phyloP scores from a whole-genome alignment of 2,113 vertebrate genomes.

The Lagopus muta region DNA sequence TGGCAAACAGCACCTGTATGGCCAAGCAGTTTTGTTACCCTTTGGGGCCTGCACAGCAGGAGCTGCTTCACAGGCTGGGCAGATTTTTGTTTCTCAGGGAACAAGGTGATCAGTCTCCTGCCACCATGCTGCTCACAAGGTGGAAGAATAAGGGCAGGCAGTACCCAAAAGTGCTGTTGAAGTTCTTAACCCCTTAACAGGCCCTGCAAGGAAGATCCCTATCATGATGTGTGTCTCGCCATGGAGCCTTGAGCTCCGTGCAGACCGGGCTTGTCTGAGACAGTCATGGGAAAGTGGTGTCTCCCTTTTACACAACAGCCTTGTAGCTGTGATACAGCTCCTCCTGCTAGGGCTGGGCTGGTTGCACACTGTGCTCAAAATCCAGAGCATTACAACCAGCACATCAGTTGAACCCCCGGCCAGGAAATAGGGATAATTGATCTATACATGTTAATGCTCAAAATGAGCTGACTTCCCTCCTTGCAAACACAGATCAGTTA shows the following conservation, averaged over 20 bases:
- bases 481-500: background rate
- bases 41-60: accelerated
- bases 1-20: background rate
- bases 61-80: background rate
- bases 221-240: background rate
- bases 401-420: background rate
- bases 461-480: background rate
- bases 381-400: background rate
- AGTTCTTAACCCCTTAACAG: background rate
- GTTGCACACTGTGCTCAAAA: background rate
- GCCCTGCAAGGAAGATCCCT: accelerated
- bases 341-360: background rate
- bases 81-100: background rate
- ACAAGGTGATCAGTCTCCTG: background rate
- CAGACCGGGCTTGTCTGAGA: background rate
- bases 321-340: background rate
- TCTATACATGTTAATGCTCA: background rate
- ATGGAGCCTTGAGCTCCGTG: background rate
- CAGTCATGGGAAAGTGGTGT: background rate
- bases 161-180: background rate
- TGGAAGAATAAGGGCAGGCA: background rate
- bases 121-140: background rate
- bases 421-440: background rate
- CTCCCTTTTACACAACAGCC: background rate
- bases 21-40: background rate